Evolutionary conservation across 2,888 invertebrate species (phyloP).

Genomic region (Rhabditophanes sp.): DNA sequence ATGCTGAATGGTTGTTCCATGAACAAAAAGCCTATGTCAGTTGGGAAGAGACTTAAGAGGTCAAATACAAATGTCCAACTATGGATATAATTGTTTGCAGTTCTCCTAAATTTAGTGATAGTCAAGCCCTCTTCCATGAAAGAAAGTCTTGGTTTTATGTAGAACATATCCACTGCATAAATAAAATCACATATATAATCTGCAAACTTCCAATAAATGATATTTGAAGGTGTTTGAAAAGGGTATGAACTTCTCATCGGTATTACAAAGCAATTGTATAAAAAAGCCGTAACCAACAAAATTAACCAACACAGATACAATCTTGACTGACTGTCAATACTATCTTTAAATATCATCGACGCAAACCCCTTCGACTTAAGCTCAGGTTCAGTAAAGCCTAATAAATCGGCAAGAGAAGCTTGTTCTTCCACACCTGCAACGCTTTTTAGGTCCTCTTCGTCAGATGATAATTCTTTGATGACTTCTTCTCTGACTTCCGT

Average conservation of each 20-base stretch:
- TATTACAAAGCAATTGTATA: conserved; percentile 71
- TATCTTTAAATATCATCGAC: not conserved
- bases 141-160: conserved; percentile 45
- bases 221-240: conserved; percentile 54
- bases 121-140: conserved; percentile 38
- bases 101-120: too few relatives aligned
- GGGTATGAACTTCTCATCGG: conserved; percentile 67
- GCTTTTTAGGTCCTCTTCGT: conserved; percentile 14
- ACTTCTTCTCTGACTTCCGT: conserved; percentile 25
- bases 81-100: too few relatives aligned
- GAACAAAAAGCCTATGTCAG: not conserved
- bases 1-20: not conserved
- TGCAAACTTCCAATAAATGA: conserved; percentile 58
- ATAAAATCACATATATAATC: conserved; percentile 65
- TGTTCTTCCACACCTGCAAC: too few relatives aligned
- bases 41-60: too few relatives aligned
- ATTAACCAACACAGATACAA: conserved; percentile 68
- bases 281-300: conserved; percentile 60
- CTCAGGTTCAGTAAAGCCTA: not conserved
- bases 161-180: conserved; percentile 59
- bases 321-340: not conserved
- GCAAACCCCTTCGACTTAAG: not conserved
- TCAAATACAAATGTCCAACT: too few relatives aligned
- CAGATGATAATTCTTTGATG: conserved; percentile 23
- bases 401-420: too few relatives aligned